These are phyloP conservation scores for Pelmatolapia mariae DNA, from an alignment of 2,113 vertebrate species.

Conservation along the genomic window DNA sequence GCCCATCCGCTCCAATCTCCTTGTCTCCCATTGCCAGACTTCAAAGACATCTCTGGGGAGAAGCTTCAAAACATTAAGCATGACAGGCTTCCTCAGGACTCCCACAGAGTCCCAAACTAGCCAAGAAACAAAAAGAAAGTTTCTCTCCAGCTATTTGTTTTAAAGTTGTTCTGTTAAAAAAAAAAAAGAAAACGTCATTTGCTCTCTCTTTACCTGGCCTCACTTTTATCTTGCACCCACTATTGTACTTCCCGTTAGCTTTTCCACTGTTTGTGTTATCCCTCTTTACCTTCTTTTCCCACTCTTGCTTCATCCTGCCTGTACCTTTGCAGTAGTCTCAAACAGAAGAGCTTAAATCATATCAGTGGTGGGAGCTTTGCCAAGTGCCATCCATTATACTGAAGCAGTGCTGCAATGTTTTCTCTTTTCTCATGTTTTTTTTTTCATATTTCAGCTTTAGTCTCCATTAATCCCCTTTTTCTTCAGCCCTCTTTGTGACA, in stretches of 20 bases:
- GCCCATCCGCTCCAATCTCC: slow-evolving; percentile 11
- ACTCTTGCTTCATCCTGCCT: slow-evolving; percentile 24
- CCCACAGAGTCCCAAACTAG: slow-evolving; percentile 37
- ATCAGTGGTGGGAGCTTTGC: slow-evolving; percentile 24
- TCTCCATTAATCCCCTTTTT: slow-evolving; percentile 11
- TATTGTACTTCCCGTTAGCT: slow-evolving; percentile 26
- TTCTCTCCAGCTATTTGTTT: slow-evolving; percentile 48
- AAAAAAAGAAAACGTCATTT: slow-evolving; percentile 6
- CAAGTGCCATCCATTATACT: slow-evolving; percentile 22
- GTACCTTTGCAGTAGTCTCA: slow-evolving; percentile 32
- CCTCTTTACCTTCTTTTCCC: slow-evolving; percentile 25
- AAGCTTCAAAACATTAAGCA: slow-evolving; percentile 40
- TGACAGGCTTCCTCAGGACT: slow-evolving; percentile 26
- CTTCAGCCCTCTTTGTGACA: background rate
- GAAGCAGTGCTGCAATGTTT: background rate
- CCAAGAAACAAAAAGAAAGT: slow-evolving; percentile 43
- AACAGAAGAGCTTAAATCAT: slow-evolving; percentile 48
- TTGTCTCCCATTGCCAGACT: slow-evolving; percentile 19
- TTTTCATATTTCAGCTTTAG: background rate
- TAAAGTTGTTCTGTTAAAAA: slow-evolving; percentile 39
- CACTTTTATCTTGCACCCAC: slow-evolving; percentile 38
- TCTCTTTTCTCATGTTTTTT: background rate
- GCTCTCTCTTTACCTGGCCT: slow-evolving; percentile 35
- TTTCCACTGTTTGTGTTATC: slow-evolving; percentile 26
- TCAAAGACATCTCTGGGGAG: slow-evolving; percentile 49